Percentiles rank a stretch among this genome's conserved stretches.
These are phyloP conservation scores for Metalampra italica DNA, from an alignment of 2,888 invertebrate species.

Conservation along the genomic window DNA sequence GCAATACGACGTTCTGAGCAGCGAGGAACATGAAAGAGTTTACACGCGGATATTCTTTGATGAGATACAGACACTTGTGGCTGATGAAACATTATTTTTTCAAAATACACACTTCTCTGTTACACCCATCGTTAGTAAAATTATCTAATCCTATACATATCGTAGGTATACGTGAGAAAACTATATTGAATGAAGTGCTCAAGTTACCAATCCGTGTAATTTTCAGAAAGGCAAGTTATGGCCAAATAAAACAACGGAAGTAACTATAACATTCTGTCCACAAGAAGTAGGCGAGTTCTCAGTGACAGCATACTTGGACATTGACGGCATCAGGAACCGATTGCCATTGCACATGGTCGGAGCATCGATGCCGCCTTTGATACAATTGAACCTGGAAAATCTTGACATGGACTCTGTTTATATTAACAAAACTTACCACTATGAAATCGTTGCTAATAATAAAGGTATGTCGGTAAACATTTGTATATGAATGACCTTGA, in stretches of 20 bases:
- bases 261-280: slow-evolving; percentile 78
- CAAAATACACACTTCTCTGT: slow-evolving; percentile 71
- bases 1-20: slow-evolving; percentile 59
- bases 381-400: slow-evolving; percentile 75
- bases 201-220: no score
- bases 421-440: slow-evolving; percentile 77
- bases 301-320: slow-evolving; percentile 76
- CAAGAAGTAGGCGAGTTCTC: slow-evolving; percentile 68
- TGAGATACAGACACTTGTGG: slow-evolving; percentile 61
- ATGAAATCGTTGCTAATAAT: slow-evolving; percentile 79
- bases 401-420: slow-evolving; percentile 78
- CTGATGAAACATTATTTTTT: slow-evolving; percentile 55
- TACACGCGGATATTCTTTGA: slow-evolving; percentile 67
- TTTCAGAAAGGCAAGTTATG: slow-evolving; percentile 78
- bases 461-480: slow-evolving; percentile 52
- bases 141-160: background rate
- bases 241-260: slow-evolving; percentile 73
- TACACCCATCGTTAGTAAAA: slow-evolving; percentile 59
- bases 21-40: slow-evolving; percentile 60
- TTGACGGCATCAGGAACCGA: slow-evolving; percentile 74
- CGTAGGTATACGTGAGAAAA: no score
- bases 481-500: background rate
- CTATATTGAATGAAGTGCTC: background rate
- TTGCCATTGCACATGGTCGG: slow-evolving; percentile 74
- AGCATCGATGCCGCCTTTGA: slow-evolving; percentile 76